Evolutionary conservation across 2,113 vertebrate genomes (phyloP), one percentile per base, ranked within the genome.

Genomic region (Delphinapterus leucas): DNA sequence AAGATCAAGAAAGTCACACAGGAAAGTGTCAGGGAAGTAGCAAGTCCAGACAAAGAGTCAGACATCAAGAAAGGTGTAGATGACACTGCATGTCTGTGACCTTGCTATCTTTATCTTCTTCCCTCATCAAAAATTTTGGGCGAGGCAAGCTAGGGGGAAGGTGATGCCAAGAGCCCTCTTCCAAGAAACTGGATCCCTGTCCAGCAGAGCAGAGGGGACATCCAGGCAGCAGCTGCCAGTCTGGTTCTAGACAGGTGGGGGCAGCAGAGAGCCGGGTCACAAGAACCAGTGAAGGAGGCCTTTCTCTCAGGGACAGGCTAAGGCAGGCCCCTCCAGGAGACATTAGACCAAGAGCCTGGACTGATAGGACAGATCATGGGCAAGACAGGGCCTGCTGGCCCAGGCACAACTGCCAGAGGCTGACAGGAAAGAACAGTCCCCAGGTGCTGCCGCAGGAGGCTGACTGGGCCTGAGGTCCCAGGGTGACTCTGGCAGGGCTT

Each of bases 201-300:
- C 58, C 23, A 73, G 55, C 76, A 94, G 3, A 93, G 61, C 77
- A 85, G 31, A 81, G 8, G 44, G 80, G 44, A 68, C 41, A 60
- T 14, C 18, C n/a, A 80, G 44, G 47, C 55, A 73, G 33, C 33
- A 68, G 33, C 49, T 91, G 41, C 28, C 71, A 70, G 23, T 74
- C 61, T 55, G 28, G 67, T 47, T 96, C 79, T 86, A 65, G 63
- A 91, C 91, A 97, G 87, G 47, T 15, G 55, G 63, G 88, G 97
- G 83, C 96, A 97, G 76, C 92, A 97, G 86, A 97, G 85, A 97
- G 81, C 53, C 20, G 28, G 18, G 47, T 9, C 71, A 41, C 20
- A 38, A 87, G 26, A 60, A 89, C 31, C 25, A 87, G 58, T 20
- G n/a, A 10, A 18, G 13, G 53, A 70, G 53, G 85, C 14, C 41